A percentile compares a stretch with the other conserved stretches of the same genome.
Evolutionary conservation across 2,113 vertebrate species (phyloP).

Genomic region (Leptobrachium ailaonicum): DNA sequence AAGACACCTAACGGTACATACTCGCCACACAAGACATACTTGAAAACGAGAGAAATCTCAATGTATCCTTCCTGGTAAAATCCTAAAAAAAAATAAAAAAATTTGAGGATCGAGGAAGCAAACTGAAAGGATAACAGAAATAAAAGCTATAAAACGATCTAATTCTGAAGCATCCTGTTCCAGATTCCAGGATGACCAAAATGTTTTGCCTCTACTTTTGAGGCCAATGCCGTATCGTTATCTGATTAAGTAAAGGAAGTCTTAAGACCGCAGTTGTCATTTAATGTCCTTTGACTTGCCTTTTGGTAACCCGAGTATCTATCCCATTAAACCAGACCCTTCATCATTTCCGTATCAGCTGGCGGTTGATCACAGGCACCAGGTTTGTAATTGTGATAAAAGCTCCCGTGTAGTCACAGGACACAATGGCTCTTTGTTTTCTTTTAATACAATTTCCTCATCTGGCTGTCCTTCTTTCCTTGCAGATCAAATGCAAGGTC

Average conservation of each 20-base stretch:
- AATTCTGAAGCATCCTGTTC: too few relatives aligned
- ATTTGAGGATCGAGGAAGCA: too few relatives aligned
- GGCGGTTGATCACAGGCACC: not conserved
- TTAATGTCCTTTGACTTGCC: not conserved
- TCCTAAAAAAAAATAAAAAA: too few relatives aligned
- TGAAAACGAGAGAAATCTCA: too few relatives aligned
- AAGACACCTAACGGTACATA: too few relatives aligned
- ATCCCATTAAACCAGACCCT: not conserved
- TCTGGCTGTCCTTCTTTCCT: constrained; percentile 6
- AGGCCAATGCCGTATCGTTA: not conserved
- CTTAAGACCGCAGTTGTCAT: not conserved
- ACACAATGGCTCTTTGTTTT: constrained; percentile 32
- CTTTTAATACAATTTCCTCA: constrained; percentile 20
- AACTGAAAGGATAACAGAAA: too few relatives aligned
- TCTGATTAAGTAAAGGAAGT: constrained; percentile 4
- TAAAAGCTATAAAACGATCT: too few relatives aligned
- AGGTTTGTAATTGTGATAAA: not conserved
- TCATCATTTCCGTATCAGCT: not conserved
- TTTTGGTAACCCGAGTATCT: not conserved
- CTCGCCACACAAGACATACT: too few relatives aligned
- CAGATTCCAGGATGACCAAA: too few relatives aligned
- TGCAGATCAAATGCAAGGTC: constrained; percentile 8
- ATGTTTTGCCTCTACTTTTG: too few relatives aligned
- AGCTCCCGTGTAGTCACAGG: not conserved
- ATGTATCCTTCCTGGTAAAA: too few relatives aligned